Evolutionary conservation across 2,888 invertebrate species (phyloP).

Genomic region (Deilephila porcellus): DNA sequence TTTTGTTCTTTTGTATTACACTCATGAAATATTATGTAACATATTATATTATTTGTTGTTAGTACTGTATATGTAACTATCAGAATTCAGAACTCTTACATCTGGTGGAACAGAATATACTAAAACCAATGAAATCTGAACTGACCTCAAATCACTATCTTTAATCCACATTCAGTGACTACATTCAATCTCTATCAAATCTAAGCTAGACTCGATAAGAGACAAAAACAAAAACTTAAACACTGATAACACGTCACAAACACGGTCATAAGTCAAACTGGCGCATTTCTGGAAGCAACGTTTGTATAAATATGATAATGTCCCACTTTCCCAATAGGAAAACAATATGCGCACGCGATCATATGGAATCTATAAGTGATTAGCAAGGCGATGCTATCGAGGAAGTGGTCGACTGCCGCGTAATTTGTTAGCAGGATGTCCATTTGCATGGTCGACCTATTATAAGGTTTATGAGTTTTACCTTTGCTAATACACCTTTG

Average conservation of each 20-base stretch:
- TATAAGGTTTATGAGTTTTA: constrained; percentile 22
- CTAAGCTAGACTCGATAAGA: constrained; percentile 40
- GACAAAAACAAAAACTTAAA: constrained; percentile 18
- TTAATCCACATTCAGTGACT: not conserved
- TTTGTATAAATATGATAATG: constrained; percentile 75
- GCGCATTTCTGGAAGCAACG: constrained; percentile 14
- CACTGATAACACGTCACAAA: constrained; percentile 17
- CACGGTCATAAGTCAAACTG: constrained; percentile 16
- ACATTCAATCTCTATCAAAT: constrained; percentile 36
- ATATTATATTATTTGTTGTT: no score
- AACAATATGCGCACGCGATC: constrained; percentile 62
- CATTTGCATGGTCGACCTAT: constrained; percentile 22
- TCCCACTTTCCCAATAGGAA: constrained; percentile 75
- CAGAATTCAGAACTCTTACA: not conserved
- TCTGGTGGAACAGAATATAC: not conserved
- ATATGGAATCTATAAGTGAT: constrained; percentile 59
- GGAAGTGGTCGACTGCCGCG: constrained; percentile 12
- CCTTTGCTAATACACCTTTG: not conserved
- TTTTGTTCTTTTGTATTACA: no score
- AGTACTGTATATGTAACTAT: no score
- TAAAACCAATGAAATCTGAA: not conserved
- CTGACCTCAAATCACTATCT: constrained; percentile 12
- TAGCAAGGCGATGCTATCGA: constrained; percentile 47
- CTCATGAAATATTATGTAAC: no score
- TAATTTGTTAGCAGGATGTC: constrained; percentile 4